These are phyloP conservation scores for Panurus biarmicus DNA, from an alignment of 2,113 vertebrate species.

Conservation along the genomic window DNA sequence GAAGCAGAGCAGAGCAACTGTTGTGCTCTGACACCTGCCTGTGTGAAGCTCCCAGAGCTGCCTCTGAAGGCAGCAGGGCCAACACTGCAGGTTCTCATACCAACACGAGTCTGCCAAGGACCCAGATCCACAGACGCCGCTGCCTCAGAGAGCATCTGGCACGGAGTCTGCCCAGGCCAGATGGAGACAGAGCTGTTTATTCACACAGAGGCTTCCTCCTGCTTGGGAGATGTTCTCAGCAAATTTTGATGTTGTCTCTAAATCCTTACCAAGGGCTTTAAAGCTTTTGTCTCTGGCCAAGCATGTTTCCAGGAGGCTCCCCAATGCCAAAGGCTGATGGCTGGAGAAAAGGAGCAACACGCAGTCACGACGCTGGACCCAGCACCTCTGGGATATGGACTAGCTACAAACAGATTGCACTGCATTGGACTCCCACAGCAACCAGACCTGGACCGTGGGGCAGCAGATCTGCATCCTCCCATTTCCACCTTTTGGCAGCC, in stretches of 20 bases:
- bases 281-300: background rate
- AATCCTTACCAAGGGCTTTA: background rate
- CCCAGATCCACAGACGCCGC: background rate
- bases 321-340: background rate
- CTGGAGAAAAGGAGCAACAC: background rate
- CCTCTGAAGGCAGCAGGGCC: background rate
- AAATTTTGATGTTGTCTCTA: background rate
- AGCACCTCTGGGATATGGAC: background rate
- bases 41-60: background rate
- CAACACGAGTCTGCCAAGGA: background rate
- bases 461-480: background rate
- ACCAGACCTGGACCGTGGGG: background rate
- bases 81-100: background rate
- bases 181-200: background rate
- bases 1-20: background rate
- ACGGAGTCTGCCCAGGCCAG: background rate
- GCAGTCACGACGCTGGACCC: rapidly evolving
- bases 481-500: background rate
- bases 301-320: background rate
- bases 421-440: background rate
- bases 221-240: background rate
- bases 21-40: background rate
- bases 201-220: background rate
- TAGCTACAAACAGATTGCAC: background rate
- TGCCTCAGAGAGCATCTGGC: slow-evolving; percentile 19